Base-by-base conservation (phyloP, 64 coral and sea anemone species). In the Stichodactyla helianthus region DNA sequence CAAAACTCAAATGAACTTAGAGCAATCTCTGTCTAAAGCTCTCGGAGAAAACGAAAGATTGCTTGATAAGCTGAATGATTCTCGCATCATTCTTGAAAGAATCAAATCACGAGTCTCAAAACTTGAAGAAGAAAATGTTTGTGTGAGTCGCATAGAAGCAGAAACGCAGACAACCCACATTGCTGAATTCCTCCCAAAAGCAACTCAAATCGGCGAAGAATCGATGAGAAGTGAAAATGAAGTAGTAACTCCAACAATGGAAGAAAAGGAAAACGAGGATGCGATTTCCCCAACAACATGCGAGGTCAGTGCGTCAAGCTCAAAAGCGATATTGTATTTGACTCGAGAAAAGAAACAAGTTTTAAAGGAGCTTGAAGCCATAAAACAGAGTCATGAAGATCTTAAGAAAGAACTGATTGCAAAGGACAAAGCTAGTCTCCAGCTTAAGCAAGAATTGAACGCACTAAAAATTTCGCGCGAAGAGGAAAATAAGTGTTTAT, bases 401-500 rank as follows among this genome's bases (percentile, higher is more conserved):
- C 50, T 53, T 1, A 89, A 93, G 54, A 88, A 19, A 84, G 91
- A 93, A 11, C 90, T 95, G 6, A 44, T 52, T 12, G 84, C 79
- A 5, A 93, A 88, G 50, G 88, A 82, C 22, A 84, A 83, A 63
- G 60, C 58, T 12, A 89, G 79, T 51, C 11, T 76, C 0, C 90
- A 88, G 64, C 70, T 93, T 11, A 84, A 97, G 63, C 87, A 92
- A 68, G 91, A 97, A 12, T 59, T 87, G 26, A 84, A 84, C 11
- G 59, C 89, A 16, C 76, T 97, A 25, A 61, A 71, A 10, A 62
- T 87, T 65, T 93, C 94, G 14, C 89, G 93, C 59, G 80, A 79
- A 67, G 85, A 92, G 78, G 94, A 97, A 81, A 97, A 90, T 18
- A 78, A 97, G 55, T 70, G 87, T 85, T 88, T 97, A 26, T 59